Conservation (phyloP, 2,113 vertebrate genomes). For the Catagonus wagneri region DNA sequence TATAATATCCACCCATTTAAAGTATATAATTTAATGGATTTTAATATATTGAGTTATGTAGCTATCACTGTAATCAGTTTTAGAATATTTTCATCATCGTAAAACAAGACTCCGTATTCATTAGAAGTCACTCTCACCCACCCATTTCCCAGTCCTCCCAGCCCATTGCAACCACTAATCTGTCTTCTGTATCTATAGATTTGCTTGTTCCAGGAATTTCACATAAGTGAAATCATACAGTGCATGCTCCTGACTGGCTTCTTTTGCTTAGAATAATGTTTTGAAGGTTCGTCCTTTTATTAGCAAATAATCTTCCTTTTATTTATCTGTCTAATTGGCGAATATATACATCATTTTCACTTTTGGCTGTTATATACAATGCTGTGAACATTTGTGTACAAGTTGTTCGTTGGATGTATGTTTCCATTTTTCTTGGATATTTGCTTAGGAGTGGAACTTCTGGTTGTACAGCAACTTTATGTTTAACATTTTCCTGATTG, state of each 20-base stretch:
- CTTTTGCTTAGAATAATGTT: slow-evolving; percentile 20
- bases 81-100: slow-evolving; percentile 19
- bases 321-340: neutral
- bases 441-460: neutral
- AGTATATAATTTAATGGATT: neutral
- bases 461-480: neutral
- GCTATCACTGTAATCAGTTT: slow-evolving; percentile 16
- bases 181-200: slow-evolving; percentile 21
- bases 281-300: neutral
- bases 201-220: neutral
- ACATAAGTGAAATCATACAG: neutral
- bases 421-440: slow-evolving; percentile 45
- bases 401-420: neutral
- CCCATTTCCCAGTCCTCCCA: neutral
- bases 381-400: neutral
- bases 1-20: slow-evolving; percentile 27
- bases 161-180: neutral
- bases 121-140: neutral
- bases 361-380: neutral
- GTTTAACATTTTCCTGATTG: slow-evolving; percentile 40
- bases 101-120: neutral
- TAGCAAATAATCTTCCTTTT: slow-evolving; percentile 25
- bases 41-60: slow-evolving; percentile 22
- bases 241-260: slow-evolving; percentile 18
- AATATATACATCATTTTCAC: slow-evolving; percentile 12